These are phyloP conservation scores for Lumbricus terrestris DNA, from an alignment of 2,888 invertebrate species.

Conservation along the genomic window DNA sequence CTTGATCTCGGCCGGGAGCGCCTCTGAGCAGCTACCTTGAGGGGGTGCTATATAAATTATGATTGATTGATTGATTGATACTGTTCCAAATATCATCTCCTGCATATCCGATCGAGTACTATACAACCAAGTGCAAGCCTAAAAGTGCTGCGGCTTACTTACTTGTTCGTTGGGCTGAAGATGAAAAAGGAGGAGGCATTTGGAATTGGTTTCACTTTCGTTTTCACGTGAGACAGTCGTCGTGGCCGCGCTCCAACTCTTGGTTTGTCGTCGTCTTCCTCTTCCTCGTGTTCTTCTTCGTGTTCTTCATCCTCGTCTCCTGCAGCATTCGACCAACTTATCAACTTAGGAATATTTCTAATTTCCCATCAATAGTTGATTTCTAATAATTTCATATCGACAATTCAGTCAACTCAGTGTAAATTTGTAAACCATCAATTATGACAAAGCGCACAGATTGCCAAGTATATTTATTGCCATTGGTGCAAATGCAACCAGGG, in stretches of 20 bases:
- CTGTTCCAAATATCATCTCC: too few species aligned
- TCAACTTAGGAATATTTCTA: not conserved
- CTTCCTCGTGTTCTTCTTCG: conserved; percentile 50
- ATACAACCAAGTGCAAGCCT: too few species aligned
- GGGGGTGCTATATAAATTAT: too few species aligned
- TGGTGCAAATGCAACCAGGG: too few species aligned
- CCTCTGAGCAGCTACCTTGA: too few species aligned
- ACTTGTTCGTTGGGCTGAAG: conserved; percentile 94
- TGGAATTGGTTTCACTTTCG: conserved; percentile 90
- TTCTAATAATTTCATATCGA: not conserved
- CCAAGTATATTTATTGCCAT: too few species aligned
- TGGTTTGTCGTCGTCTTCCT: conserved; percentile 44
- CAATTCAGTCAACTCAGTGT: not conserved
- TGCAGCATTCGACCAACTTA: not conserved
- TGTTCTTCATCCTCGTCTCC: conserved; percentile 31
- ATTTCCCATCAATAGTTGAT: not conserved
- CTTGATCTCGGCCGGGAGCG: too few species aligned
- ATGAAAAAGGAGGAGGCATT: conserved; percentile 93
- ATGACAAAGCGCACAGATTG: too few species aligned
- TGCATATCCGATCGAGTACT: too few species aligned
- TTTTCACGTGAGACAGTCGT: conserved; percentile 86
- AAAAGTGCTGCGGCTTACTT: conserved; percentile 62
- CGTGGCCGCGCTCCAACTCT: conserved; percentile 73
- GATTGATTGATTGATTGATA: too few species aligned
- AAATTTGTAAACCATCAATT: too few species aligned